Evolutionary conservation across 2,113 vertebrate genomes (phyloP).

Genomic region (Falco punctatus): DNA sequence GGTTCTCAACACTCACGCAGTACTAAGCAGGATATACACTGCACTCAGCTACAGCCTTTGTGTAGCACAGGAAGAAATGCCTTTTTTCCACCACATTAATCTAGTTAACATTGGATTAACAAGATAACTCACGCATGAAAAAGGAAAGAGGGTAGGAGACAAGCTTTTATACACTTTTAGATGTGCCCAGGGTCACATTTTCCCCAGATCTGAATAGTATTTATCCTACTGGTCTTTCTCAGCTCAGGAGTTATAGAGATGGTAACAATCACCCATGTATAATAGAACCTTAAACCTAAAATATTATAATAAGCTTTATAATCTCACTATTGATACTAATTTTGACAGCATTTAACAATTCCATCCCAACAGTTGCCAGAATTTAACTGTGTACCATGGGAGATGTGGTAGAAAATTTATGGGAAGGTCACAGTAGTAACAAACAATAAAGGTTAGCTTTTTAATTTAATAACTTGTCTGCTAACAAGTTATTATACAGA

Average conservation of each 20-base stretch:
- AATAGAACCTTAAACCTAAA: background rate
- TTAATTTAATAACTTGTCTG: background rate
- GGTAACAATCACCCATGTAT: background rate
- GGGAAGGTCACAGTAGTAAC: background rate
- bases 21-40: background rate
- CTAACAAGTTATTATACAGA: background rate
- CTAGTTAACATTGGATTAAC: constrained; percentile 34
- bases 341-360: background rate
- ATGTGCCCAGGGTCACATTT: background rate
- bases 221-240: background rate
- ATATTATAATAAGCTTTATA: background rate
- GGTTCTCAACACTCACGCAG: background rate
- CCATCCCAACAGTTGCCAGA: background rate
- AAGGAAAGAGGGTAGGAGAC: background rate
- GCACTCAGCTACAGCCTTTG: background rate
- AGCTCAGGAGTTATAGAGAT: background rate
- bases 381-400: background rate
- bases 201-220: background rate
- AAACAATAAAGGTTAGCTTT: background rate
- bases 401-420: background rate
- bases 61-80: background rate
- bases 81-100: constrained; percentile 21
- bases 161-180: constrained; percentile 8
- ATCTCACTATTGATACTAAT: background rate
- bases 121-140: background rate